Percentiles rank a stretch among this genome's conserved stretches.
Conservation (phyloP, 2,113 vertebrate genomes). For the Phycodurus eques region DNA sequence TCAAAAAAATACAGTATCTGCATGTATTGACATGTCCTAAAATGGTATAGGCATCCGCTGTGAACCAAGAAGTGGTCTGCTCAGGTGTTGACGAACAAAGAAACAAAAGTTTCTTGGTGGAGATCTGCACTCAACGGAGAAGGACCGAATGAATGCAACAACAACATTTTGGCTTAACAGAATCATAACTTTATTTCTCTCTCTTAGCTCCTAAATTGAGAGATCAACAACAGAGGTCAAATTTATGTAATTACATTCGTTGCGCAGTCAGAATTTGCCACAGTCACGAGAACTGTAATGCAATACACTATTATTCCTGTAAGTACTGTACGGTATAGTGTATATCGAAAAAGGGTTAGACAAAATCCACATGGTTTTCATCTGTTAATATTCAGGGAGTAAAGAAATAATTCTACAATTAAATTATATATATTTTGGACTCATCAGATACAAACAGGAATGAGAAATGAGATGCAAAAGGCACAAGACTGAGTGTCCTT, state of each 20-base stretch:
- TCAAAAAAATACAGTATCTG: no score
- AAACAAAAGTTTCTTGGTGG: no score
- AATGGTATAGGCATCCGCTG: neutral
- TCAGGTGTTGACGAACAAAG: neutral
- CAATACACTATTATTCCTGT: constrained; percentile 9
- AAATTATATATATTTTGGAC: constrained; percentile 21
- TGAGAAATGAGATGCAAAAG: neutral
- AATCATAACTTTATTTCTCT: neutral
- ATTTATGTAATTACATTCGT: neutral
- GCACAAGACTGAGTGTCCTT: neutral
- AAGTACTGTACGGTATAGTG: constrained; percentile 18
- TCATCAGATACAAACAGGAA: constrained; percentile 15
- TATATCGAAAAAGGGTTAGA: constrained; percentile 9
- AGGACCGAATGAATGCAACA: neutral
- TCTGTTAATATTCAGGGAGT: constrained; percentile 35
- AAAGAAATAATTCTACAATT: constrained; percentile 24
- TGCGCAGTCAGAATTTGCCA: neutral
- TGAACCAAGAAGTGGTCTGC: neutral
- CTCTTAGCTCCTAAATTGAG: neutral
- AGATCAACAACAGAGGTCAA: neutral
- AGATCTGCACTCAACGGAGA: neutral
- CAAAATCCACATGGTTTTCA: constrained; percentile 43
- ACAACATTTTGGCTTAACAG: neutral
- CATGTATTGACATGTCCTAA: neutral
- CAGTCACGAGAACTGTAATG: constrained; percentile 36